Conservation (phyloP, 2,888 invertebrate species). For the Sinotaia quadrata region DNA sequence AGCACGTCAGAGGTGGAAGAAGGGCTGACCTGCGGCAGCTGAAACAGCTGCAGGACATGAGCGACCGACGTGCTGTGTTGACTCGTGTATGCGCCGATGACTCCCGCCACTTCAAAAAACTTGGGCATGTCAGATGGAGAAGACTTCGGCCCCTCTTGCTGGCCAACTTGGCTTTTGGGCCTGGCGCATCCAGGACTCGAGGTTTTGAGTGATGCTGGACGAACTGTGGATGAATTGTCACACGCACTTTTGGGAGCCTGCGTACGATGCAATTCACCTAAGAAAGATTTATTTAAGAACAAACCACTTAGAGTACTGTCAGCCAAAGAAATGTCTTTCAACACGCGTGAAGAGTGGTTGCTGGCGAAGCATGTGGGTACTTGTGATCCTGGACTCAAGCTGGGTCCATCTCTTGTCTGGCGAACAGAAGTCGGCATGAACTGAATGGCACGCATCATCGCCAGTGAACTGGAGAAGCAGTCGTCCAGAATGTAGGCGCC, state of each 20-base stretch:
- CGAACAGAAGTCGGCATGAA: conserved; percentile 45
- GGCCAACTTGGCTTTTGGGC: background rate
- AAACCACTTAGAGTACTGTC: background rate
- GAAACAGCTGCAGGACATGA: conserved; percentile 54
- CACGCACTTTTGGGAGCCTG: background rate
- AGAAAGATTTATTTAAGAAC: too few species aligned
- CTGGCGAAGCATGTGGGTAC: background rate
- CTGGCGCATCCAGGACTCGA: background rate
- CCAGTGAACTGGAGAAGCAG: conserved; percentile 45
- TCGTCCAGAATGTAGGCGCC: conserved; percentile 53
- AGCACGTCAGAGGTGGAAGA: conserved; percentile 59
- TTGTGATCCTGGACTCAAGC: background rate
- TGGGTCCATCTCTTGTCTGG: background rate
- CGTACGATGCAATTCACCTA: too few species aligned
- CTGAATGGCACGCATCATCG: conserved; percentile 50
- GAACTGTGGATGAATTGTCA: background rate
- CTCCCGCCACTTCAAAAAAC: conserved; percentile 60
- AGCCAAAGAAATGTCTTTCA: background rate
- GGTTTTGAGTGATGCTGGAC: background rate
- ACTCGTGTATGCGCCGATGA: conserved; percentile 61
- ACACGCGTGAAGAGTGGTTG: background rate
- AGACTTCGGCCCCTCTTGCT: background rate
- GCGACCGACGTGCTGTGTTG: conserved; percentile 58
- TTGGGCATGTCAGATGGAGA: conserved; percentile 12
- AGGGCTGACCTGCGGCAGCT: conserved; percentile 62